Evolutionary conservation across 1,140 invertebrate genomes (phyloP).

Genomic region (Zaprionus kolodkinae): DNA sequence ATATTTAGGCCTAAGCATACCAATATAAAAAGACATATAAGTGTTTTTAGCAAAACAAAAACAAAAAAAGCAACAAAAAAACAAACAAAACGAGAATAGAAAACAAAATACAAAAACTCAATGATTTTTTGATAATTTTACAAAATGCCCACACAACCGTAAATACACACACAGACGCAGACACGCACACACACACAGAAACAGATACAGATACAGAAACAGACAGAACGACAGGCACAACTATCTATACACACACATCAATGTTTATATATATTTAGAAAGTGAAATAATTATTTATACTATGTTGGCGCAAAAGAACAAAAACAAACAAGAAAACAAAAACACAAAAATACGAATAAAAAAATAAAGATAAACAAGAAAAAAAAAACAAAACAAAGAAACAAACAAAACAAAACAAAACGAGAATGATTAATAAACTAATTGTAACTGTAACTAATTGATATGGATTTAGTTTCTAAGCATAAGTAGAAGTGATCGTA

Average conservation of each 20-base stretch:
- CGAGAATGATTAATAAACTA: conserved; percentile 38
- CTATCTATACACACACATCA: conserved; percentile 62
- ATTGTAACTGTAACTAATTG: conserved; percentile 68
- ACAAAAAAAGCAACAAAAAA: conserved; percentile 42
- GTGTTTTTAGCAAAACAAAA: conserved; percentile 54
- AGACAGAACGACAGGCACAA: conserved; percentile 48
- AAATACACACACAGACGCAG: conserved; percentile 32
- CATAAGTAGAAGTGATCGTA: conserved; percentile 80
- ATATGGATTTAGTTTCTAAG: conserved; percentile 76
- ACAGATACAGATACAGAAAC: conserved; percentile 44
- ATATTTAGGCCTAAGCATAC: conserved; percentile 47
- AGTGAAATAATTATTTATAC: conserved; percentile 76
- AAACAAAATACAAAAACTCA: conserved; percentile 59
- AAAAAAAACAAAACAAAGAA: conserved; percentile 33
- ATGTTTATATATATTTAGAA: conserved; percentile 82
- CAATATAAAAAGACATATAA: conserved; percentile 56
- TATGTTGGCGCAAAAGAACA: conserved; percentile 77
- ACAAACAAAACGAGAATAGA: conserved; percentile 37
- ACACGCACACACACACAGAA: conserved; percentile 39
- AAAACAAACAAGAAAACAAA: conserved; percentile 20
- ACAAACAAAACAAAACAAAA: conserved; percentile 28
- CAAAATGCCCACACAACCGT: conserved; percentile 53
- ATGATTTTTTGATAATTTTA: conserved; percentile 83
- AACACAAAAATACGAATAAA: conserved; percentile 11
- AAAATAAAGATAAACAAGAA: conserved; percentile 13